Evolutionary conservation across 2,888 invertebrate species (phyloP).

Genomic region (Pachymerium ferrugineum): DNA sequence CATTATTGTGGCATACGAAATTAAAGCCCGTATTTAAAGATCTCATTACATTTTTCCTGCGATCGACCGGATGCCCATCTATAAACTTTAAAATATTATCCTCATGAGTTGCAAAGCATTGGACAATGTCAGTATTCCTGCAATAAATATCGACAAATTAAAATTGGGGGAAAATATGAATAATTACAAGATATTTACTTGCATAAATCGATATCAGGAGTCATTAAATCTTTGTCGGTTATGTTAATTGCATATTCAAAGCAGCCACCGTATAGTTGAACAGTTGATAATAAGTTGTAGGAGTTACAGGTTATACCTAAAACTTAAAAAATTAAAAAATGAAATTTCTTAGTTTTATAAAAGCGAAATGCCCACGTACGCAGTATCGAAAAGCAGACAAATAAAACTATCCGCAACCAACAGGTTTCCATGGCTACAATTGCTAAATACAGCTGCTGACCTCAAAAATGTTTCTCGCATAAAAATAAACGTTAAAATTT

Average conservation of each 20-base stretch:
- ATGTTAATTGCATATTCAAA: neutral
- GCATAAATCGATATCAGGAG: neutral
- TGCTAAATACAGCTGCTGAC: neutral
- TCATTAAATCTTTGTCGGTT: neutral
- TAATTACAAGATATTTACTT: neutral
- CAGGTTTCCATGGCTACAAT: constrained; percentile 5
- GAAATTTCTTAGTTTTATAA: too few relatives aligned
- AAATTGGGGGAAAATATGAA: too few relatives aligned
- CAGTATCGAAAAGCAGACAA: neutral
- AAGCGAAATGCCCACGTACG: too few relatives aligned
- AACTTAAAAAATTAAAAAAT: too few relatives aligned
- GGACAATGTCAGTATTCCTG: neutral
- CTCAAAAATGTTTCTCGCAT: too few relatives aligned
- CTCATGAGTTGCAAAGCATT: neutral
- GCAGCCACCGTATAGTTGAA: neutral
- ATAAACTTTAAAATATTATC: neutral
- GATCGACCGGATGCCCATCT: neutral
- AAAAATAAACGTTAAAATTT: too few relatives aligned
- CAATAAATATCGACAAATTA: too few relatives aligned
- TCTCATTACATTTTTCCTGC: neutral
- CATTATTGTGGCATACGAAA: neutral
- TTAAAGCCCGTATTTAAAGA: neutral
- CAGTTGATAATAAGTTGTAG: neutral
- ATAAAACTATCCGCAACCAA: neutral
- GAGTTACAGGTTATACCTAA: too few relatives aligned